phyloP scores from a whole-genome alignment of 2,797 vertebrate genomes.

The Oceanodroma leucorhoa region DNA sequence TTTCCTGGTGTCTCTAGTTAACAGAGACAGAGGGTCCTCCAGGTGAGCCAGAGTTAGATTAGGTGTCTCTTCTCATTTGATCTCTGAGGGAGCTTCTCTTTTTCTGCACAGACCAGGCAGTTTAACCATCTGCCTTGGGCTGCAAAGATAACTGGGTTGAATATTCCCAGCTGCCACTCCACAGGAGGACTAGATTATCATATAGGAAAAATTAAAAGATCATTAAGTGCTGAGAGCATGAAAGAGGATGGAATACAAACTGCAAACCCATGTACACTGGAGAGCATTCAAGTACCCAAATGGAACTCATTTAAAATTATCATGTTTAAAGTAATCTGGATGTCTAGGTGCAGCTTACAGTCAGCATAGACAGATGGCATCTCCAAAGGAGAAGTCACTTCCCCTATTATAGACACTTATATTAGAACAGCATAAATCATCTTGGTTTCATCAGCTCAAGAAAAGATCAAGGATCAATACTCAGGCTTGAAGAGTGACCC shows the following conservation, averaged over 20 bases:
- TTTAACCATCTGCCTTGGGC: background rate
- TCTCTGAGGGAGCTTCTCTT: background rate
- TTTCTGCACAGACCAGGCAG: background rate
- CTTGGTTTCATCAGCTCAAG: background rate
- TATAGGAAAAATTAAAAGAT: background rate
- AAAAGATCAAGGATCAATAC: background rate
- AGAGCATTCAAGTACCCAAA: background rate
- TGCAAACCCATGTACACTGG: background rate
- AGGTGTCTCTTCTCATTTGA: background rate
- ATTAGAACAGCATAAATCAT: rapidly evolving
- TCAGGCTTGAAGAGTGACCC: background rate
- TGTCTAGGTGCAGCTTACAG: background rate
- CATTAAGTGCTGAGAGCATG: background rate
- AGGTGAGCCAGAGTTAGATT: background rate
- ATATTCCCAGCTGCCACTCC: background rate
- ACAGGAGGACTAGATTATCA: background rate
- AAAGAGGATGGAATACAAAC: background rate
- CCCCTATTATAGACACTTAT: background rate
- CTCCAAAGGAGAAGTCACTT: background rate
- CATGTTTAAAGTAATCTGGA: background rate
- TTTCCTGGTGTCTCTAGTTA: background rate
- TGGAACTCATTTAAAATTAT: rapidly evolving
- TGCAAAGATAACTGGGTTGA: background rate
- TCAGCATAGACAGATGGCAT: background rate
- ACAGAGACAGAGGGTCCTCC: background rate